Base-by-base conservation (phyloP, 2,888 invertebrate species). In the Drosophila recens region DNA sequence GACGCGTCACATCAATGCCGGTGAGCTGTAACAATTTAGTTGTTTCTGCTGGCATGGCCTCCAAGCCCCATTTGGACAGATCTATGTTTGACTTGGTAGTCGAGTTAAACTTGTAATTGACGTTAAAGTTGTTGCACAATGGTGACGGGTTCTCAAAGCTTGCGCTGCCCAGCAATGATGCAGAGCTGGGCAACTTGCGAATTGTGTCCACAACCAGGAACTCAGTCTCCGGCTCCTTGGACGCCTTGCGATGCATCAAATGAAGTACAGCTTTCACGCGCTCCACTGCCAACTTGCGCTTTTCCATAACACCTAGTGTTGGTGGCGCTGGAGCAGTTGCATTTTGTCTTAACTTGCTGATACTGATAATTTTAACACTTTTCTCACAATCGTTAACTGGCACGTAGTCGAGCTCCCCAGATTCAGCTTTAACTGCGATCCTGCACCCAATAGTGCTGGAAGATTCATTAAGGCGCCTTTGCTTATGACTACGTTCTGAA, bases 141-240 rank as follows among this genome's bases (percentile, higher is more conserved):
- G 84, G 84, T n/a, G 84, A 84, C 1, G 84, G 79, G 51, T 88
- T 71, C 40, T 86, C 70, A 17, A 74, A 82, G 1, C 46, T 13
- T 13, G 51, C 45, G 6, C 69, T 65, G 6, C 15, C 48, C 38
- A 70, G 58, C 9, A 43, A 66, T 6, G 63, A 57, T 0, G 15
- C 15, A 8, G 53, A 49, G 0, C 27, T 48, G 6, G 88, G 83
- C 38, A 80, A 17, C 11, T 67, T 68, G 5, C 43, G 36, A 9
- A 87, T 56, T 1, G 86, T 87, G 20, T 80, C 67, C 15, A 84
- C 86, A 15, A 83, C 61, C 1, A 76, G 59, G 15, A 62, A 82
- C n/a, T 82, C 79, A 0, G 45, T 42, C 2, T 54, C 45, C 9
- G 67, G 53, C 9, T 23, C 45, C 2, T 64, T 67, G 0, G 64